These are phyloP conservation scores for Tauraco hartlaubi DNA, from an alignment of 2,797 vertebrate species.

Conservation along the genomic window DNA sequence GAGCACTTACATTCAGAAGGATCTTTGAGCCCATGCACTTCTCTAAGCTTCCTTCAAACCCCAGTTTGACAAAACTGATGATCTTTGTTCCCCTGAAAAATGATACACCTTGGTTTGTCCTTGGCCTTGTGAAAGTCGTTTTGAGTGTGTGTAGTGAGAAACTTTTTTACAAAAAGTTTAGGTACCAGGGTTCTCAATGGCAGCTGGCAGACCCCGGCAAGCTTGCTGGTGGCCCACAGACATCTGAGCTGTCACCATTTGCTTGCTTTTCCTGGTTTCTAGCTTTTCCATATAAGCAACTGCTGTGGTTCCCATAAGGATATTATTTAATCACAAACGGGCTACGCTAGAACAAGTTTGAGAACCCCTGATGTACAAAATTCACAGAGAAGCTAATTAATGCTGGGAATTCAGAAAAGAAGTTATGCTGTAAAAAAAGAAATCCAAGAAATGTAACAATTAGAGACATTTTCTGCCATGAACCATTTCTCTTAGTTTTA, in stretches of 20 bases:
- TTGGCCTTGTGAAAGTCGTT: slow-evolving; percentile 17
- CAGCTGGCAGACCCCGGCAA: not conserved
- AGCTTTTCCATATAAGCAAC: not conserved
- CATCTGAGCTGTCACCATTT: not conserved
- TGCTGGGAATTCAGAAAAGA: slow-evolving; percentile 57
- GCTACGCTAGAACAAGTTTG: not conserved
- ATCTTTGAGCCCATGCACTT: slow-evolving; percentile 55
- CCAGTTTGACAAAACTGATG: slow-evolving; percentile 3
- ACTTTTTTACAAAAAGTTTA: not conserved
- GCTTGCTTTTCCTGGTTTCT: not conserved
- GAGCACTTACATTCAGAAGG: slow-evolving; percentile 70
- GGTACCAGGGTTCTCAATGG: not conserved
- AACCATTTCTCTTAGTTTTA: slow-evolving; percentile 54
- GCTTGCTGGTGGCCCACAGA: not conserved
- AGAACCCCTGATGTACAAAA: slow-evolving; percentile 18
- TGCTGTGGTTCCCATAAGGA: not conserved
- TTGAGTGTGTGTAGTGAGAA: not conserved
- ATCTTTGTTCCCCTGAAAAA: slow-evolving; percentile 66
- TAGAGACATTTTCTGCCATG: slow-evolving; percentile 63
- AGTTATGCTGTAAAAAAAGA: not conserved
- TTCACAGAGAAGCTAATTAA: slow-evolving; percentile 70
- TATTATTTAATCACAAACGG: not conserved
- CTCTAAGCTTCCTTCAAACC: slow-evolving; percentile 62
- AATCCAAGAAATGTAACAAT: slow-evolving; percentile 1
- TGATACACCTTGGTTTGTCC: slow-evolving; percentile 69